Conservation (phyloP, 2,888 invertebrate species). For the Xestoiulus laeticollis region DNA sequence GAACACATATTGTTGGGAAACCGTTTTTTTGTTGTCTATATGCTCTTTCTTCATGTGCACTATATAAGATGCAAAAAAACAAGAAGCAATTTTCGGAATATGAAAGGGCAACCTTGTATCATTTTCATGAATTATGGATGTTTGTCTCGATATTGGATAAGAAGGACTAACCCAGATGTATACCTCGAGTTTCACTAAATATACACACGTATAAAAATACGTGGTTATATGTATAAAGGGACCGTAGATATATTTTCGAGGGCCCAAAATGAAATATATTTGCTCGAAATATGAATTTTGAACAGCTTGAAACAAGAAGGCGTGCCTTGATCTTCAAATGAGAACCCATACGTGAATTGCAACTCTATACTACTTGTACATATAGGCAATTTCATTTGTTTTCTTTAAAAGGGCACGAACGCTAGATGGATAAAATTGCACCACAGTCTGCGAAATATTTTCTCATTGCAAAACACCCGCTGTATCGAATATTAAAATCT, state of each 20-base stretch:
- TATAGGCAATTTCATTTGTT: neutral
- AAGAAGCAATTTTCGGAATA: neutral
- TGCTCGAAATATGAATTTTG: conserved; percentile 17
- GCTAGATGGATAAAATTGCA: neutral
- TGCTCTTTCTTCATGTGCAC: neutral
- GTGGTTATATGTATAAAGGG: neutral
- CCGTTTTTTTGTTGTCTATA: neutral
- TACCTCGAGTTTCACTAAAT: neutral
- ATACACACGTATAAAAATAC: neutral
- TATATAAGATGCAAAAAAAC: neutral
- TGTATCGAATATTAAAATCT: too few species aligned
- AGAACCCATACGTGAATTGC: neutral
- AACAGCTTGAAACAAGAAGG: neutral
- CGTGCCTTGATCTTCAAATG: neutral
- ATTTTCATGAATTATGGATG: neutral
- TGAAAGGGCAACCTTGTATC: neutral
- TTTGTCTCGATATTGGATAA: conserved; percentile 2
- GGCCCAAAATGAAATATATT: neutral
- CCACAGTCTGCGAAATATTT: neutral
- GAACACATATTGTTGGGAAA: neutral
- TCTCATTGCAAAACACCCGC: too few species aligned
- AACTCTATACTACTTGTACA: neutral
- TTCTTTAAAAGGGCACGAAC: neutral
- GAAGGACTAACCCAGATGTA: neutral
- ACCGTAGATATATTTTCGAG: neutral